Base-by-base conservation (phyloP, 1,140 invertebrate species). In the Sycobia sp. region DNA sequence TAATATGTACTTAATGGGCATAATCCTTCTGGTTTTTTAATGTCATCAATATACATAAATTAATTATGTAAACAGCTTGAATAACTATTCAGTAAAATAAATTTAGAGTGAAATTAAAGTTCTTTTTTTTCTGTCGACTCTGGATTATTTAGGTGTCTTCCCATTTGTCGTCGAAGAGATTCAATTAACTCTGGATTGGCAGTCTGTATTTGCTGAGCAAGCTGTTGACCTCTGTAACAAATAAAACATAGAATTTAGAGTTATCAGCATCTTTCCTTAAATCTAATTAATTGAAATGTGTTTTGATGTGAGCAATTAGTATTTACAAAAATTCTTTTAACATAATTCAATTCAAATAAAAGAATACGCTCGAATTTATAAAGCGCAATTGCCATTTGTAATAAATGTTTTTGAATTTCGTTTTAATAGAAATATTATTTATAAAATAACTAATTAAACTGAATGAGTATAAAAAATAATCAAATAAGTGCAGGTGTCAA, bases 151-250 rank as follows among this genome's bases (percentile, higher is more conserved):
- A 70, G 67, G 68, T 76, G 74, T 57, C 74, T 73, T 25, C 69
- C 72, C 71, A 84, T 83, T 73, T 87, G 86, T 22, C 79, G 78
- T 59, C 89, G 79, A 38, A 91, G 72, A 65, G 87, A 83, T 58
- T 90, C 87, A 8, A 91, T 83, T 20, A 91, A 76, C 41, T 88
- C 86, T 3, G 89, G 89, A 77, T 91, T 88, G 5, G 81, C 79
- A 57, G 76, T 82, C 68, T 89, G 86, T 83, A 91, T 87, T 69
- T 88, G 87, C 56, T 84, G 79, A 23, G 88, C 87, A 54, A 91
- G 78, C 69, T 88, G 86, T 70, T 89, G 88, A 3, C 89, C 88
- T 36, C 87, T 89, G 68, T 61, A 82, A 71, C 56, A 59, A 16
- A 60, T n/a, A n/a, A n/a, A n/a, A 46, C 9, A 46, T 46, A 25